Conservation (phyloP, 1,140 invertebrate genomes). For the Drosophila triauraria region DNA sequence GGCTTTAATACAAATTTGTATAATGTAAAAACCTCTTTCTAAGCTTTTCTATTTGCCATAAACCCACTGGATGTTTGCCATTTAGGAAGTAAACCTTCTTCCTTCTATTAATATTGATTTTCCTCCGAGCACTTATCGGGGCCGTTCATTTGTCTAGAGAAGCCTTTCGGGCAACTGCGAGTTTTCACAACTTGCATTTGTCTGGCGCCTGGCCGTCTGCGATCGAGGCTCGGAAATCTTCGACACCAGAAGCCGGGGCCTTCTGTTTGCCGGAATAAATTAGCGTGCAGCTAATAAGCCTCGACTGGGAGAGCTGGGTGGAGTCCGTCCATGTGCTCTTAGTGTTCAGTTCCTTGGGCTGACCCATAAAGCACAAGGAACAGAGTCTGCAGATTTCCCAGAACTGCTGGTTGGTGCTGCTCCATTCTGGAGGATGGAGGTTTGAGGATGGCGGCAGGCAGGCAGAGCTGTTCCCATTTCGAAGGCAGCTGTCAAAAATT, state of each 20-base stretch:
- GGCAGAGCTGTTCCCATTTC: constrained; percentile 36
- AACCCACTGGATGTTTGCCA: neutral
- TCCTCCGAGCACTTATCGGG: neutral
- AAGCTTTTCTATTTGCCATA: neutral
- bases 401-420: neutral
- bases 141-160: constrained; percentile 28
- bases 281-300: constrained; percentile 76
- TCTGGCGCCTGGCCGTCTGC: constrained; percentile 63
- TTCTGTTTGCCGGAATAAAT: constrained; percentile 60
- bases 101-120: neutral
- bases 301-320: constrained; percentile 7
- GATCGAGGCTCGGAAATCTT: constrained; percentile 9
- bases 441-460: constrained; percentile 16
- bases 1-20: too few species aligned
- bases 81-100: neutral
- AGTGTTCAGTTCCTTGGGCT: constrained; percentile 4
- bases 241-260: constrained; percentile 42
- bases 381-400: constrained; percentile 26
- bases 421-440: neutral
- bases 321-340: constrained; percentile 14
- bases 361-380: constrained; percentile 34
- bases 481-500: constrained; percentile 72
- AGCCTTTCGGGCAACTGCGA: constrained; percentile 57
- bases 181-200: constrained; percentile 56
- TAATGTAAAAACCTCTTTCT: too few species aligned